Percentiles rank a stretch among this genome's conserved stretches.
These are phyloP conservation scores for Pristionchus arcanus DNA, from an alignment of 2,888 invertebrate genomes.

Conservation along the genomic window DNA sequence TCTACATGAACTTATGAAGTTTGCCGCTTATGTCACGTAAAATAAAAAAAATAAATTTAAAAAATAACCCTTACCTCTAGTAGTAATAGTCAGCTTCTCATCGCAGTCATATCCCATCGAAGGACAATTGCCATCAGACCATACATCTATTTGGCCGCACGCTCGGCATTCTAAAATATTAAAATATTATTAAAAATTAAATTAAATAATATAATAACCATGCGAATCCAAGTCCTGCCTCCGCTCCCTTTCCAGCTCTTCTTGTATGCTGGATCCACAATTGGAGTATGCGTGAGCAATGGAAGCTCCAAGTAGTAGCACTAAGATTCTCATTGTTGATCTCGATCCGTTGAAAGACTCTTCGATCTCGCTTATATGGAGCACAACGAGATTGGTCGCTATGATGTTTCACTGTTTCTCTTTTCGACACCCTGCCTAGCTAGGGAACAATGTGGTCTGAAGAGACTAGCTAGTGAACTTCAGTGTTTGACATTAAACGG, in stretches of 20 bases:
- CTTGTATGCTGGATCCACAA: background rate
- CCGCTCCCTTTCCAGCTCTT: background rate
- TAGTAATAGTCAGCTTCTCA: background rate
- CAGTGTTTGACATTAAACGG: background rate
- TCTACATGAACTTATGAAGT: no score
- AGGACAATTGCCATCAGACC: background rate
- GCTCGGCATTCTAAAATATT: constrained; percentile 15
- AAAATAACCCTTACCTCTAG: no score
- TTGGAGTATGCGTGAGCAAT: background rate
- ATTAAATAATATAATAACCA: background rate
- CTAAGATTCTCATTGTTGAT: background rate
- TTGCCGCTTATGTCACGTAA: no score
- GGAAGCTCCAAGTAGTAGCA: background rate
- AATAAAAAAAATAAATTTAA: background rate
- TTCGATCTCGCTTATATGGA: background rate
- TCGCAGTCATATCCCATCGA: background rate
- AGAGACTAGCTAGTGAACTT: background rate
- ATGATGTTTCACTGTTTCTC: background rate
- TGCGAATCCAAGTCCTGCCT: background rate
- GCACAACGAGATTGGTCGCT: background rate
- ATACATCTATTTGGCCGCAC: background rate
- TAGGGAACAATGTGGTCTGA: background rate
- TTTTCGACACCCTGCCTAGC: background rate
- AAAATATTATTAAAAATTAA: no score
- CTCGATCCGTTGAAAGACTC: background rate